These are phyloP conservation scores for Acanthopleura granulata DNA, from an alignment of 2,888 invertebrate species.

Conservation along the genomic window DNA sequence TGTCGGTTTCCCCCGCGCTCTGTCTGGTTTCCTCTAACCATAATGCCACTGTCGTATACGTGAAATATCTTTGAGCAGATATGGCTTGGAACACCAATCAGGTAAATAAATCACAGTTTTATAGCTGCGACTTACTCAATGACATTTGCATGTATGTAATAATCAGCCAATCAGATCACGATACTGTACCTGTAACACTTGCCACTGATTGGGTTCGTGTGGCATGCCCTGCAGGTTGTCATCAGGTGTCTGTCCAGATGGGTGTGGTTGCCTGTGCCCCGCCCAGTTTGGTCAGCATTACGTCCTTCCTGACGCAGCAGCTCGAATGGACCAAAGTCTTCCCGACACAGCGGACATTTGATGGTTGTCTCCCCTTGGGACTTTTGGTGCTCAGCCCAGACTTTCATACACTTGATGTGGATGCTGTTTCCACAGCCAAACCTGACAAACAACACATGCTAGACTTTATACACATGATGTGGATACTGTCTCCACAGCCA, in stretches of 20 bases:
- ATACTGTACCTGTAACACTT: conserved; percentile 65
- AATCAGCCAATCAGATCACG: no score
- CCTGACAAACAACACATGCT: conserved; percentile 37
- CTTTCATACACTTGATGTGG: conserved; percentile 70
- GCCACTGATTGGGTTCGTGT: conserved; percentile 61
- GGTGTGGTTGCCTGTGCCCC: conserved; percentile 33
- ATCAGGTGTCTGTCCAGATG: conserved; percentile 58
- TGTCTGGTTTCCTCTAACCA: no score
- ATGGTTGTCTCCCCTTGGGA: conserved; percentile 56
- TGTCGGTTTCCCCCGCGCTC: no score
- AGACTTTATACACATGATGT: conserved; percentile 69
- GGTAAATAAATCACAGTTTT: no score
- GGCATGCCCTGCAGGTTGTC: conserved; percentile 59
- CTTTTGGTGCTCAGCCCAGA: conserved; percentile 69
- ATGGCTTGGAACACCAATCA: no score
- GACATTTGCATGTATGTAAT: no score
- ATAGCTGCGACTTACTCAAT: no score
- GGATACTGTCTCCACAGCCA: conserved; percentile 70
- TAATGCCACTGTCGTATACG: no score
- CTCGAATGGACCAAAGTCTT: conserved; percentile 67
- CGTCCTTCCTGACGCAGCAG: conserved; percentile 62
- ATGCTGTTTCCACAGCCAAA: conserved; percentile 70
- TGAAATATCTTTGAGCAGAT: no score
- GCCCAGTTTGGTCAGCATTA: conserved; percentile 48
- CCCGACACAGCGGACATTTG: conserved; percentile 69